phyloP scores from a whole-genome alignment of 2,797 vertebrate species.

The Tympanoctomys barrerae region DNA sequence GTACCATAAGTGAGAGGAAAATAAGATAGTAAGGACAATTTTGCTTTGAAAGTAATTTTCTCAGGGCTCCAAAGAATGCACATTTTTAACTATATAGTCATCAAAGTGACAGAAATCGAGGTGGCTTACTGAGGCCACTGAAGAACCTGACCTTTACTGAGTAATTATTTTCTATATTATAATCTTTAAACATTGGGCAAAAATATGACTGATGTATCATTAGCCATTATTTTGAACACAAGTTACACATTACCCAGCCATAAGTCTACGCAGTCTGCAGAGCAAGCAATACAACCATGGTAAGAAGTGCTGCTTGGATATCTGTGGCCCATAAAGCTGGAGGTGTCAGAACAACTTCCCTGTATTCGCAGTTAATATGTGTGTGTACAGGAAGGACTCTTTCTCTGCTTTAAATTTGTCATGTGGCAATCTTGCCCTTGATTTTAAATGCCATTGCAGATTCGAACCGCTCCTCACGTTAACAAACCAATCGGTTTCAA shows the following conservation, averaged over 20 bases:
- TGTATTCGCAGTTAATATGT: neutral
- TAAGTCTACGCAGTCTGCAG: neutral
- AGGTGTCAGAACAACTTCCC: constrained; percentile 26
- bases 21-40: neutral
- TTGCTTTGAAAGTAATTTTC: constrained; percentile 38
- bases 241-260: constrained; percentile 55
- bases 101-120: constrained; percentile 50
- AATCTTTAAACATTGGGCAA: constrained; percentile 59
- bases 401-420: neutral
- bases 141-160: constrained; percentile 73
- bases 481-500: constrained; percentile 53
- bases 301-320: neutral
- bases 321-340: neutral
- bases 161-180: constrained; percentile 68
- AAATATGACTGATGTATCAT: constrained; percentile 72
- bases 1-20: neutral
- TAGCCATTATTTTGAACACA: constrained; percentile 32
- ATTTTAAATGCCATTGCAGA: constrained; percentile 2
- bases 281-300: neutral
- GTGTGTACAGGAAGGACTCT: neutral
- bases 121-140: constrained; percentile 70
- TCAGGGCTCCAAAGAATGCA: constrained; percentile 61
- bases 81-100: constrained; percentile 49
- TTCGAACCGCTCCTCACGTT: constrained; percentile 51
- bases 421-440: neutral